These are phyloP conservation scores for Drosophila birchii DNA, from an alignment of 2,888 invertebrate species.

Conservation along the genomic window DNA sequence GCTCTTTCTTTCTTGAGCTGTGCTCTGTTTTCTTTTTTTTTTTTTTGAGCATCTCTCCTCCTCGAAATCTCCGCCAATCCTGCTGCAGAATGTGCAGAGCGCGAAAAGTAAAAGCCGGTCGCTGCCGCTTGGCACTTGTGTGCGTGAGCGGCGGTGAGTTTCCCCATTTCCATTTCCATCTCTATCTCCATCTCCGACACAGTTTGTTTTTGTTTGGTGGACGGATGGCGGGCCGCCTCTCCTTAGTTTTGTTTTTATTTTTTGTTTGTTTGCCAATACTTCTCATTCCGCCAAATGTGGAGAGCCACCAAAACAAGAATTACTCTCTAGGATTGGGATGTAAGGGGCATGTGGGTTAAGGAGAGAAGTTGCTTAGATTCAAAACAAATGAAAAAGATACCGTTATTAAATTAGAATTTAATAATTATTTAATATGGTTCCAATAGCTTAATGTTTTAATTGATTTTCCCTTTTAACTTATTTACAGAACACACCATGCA, in stretches of 20 bases:
- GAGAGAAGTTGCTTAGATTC: background rate
- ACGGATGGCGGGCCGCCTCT: slow-evolving; percentile 13
- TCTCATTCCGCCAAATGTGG: slow-evolving; percentile 8
- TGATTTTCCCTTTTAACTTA: slow-evolving; percentile 7
- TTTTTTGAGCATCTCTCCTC: slow-evolving; percentile 58
- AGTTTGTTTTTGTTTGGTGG: slow-evolving; percentile 43
- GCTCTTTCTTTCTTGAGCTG: slow-evolving; percentile 47
- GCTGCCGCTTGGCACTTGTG: slow-evolving; percentile 16
- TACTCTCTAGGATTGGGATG: slow-evolving; percentile 13
- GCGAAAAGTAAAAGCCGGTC: slow-evolving; percentile 77
- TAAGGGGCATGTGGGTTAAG: background rate
- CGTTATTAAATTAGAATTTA: no score
- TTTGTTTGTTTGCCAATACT: slow-evolving; percentile 9
- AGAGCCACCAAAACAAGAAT: slow-evolving; percentile 6
- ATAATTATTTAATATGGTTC: no score
- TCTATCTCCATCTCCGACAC: slow-evolving; percentile 22
- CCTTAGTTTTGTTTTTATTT: slow-evolving; percentile 30
- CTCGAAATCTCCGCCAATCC: slow-evolving; percentile 58
- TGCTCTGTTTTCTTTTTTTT: slow-evolving; percentile 43
- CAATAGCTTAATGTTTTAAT: no score
- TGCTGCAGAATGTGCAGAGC: slow-evolving; percentile 76
- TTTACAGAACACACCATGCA: slow-evolving; percentile 87
- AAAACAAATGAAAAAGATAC: background rate
- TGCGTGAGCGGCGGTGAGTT: slow-evolving; percentile 49
- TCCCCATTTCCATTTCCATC: slow-evolving; percentile 30